Base-by-base conservation (phyloP, 2,888 invertebrate species). In the Alentia gelatinosa region DNA sequence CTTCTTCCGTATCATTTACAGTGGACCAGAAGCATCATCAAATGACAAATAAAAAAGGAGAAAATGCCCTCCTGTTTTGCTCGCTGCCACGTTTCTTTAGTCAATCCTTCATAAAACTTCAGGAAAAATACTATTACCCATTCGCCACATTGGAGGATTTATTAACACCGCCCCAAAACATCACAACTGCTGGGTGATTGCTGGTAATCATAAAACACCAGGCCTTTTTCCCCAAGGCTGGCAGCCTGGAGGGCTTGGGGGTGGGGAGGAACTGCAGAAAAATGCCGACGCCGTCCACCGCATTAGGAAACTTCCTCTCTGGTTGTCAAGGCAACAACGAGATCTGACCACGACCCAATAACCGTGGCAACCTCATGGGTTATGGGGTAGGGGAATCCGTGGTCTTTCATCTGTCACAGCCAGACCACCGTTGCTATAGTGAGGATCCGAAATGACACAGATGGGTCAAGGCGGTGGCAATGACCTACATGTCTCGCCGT, bases 171-270 rank as follows among this genome's bases (percentile, higher is more conserved):
- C 3, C 56, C 19, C 19, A 56, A 56, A 56, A 56, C 56, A 56
- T 56, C 56, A 56, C 56, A 56, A 56, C 56, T 56, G 56, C n/a
- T 56, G 56, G 56, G n/a, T 56, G 56, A 56, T 56, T 56, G 56
- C 56, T n/a, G 56, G 56, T n/a, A 56, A 56, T 56, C 56, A 56
- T 56, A 56, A 56, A 56, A 56, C 56, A 12, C 56, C 56, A 56
- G 3, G 23, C 19, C 56, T 19, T 56, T 4, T 56, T 56, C n/a
- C n/a, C n/a, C 1, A 56, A 56, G 56, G 5, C 3, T n/a, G 56
- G 56, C 19, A n/a, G 56, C 23, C 19, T 19, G 56, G 56, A 1
- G 15, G 47, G 47, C 7, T 42, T 7, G 47, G 47, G 15, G 19
- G 19, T 3, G 56, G 5, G 19, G 56, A 19, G 19, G 9, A n/a